Conservation (phyloP, 2,888 invertebrate genomes). For the Dryococelus australis region DNA sequence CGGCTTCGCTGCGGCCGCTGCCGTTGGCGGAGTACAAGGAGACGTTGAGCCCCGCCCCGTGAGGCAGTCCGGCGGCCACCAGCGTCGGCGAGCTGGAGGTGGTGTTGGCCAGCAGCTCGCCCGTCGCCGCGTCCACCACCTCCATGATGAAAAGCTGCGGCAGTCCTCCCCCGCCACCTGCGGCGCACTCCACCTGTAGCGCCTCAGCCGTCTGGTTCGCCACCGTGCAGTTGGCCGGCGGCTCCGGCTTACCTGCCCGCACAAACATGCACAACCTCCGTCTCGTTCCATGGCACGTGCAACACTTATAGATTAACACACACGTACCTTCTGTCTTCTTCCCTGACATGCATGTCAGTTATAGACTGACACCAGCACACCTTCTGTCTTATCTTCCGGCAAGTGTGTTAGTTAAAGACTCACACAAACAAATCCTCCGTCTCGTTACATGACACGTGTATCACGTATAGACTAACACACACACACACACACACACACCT, state of each 20-base stretch:
- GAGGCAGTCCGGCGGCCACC: constrained; percentile 70
- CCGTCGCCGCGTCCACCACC: constrained; percentile 64
- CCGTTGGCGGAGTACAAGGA: constrained; percentile 73
- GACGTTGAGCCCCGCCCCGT: constrained; percentile 73
- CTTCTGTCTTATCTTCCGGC: no score
- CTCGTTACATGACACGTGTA: no score
- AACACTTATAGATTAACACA: no score
- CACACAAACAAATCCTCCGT: no score
- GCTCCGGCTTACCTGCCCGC: constrained; percentile 72
- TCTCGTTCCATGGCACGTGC: no score
- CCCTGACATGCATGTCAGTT: no score
- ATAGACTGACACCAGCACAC: no score
- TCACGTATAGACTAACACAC: no score
- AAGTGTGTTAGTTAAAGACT: no score
- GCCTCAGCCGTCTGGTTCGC: constrained; percentile 77
- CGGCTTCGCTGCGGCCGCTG: constrained; percentile 74
- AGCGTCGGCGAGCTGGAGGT: constrained; percentile 69
- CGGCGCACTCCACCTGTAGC: constrained; percentile 74
- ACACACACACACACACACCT: no score
- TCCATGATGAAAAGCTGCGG: constrained; percentile 77
- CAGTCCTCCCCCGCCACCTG: constrained; percentile 80
- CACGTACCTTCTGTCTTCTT: no score
- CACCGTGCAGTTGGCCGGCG: constrained; percentile 75
- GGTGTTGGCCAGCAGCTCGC: constrained; percentile 65
- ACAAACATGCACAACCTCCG: background rate